Base-by-base conservation (phyloP, 2,113 vertebrate species). In the Dromaius novaehollandiae region DNA sequence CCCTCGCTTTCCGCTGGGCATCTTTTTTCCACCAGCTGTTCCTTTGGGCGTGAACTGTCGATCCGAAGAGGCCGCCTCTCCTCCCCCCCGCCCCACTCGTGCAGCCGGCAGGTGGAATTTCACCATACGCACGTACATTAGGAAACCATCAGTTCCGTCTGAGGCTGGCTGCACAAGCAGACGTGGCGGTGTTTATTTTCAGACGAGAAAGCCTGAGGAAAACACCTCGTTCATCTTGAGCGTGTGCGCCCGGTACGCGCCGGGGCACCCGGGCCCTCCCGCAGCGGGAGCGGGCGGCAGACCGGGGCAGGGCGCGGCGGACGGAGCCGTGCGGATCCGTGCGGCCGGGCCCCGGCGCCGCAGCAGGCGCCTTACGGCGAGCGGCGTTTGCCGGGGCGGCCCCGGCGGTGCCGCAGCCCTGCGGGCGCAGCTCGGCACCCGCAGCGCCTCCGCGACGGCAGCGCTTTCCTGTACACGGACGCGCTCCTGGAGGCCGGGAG, bases 91-190 rank as follows among this genome's bases (percentile, higher is more conserved):
- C 4, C 53, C 25, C 9, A 15, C 46, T 34, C 21, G 3, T 42
- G 55, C 34, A 60, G 50, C 15, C 25, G 17, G 79, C 96, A 97
- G 95, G 94, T 95, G 95, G 80, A 93, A 90, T 94, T 91, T 89
- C 63, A 61, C 74, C 26, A 13, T 36, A 48, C 32, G 48, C 55
- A 63, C 28, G 2, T 58, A 3, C 53, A 93, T 93, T 86, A 90
- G 61, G 94, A 93, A 92, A 17, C 69, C 53, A 92, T 95, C 70
- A 36, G 38, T 94, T 95, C 90, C 22, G 1, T 53, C 46, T 48
- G 6, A 28, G 42, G 61, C 51, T 89, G 90, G 81, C 77, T 91
- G 89, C 93, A 93, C 85, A 95, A 92, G 44, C 92, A 95, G 34
- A 89, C 1, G 4, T 95, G 90, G 87, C 86, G 93, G 70, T 85